Percentiles rank a stretch among this genome's conserved stretches.
phyloP scores from a whole-genome alignment of 2,797 vertebrate genomes.

The Esox lucius region DNA sequence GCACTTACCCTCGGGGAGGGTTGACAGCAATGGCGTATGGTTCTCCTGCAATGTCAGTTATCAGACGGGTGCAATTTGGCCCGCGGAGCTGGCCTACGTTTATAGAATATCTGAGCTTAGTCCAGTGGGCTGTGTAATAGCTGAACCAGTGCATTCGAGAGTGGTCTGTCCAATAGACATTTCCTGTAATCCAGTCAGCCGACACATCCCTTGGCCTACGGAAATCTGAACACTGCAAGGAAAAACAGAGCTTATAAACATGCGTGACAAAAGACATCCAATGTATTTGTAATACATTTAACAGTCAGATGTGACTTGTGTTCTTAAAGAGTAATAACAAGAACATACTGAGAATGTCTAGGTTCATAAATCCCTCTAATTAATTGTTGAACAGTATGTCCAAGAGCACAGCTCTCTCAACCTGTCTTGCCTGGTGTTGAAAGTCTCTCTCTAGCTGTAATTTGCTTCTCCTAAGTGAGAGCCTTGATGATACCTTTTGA shows the following conservation, averaged over 20 bases:
- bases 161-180: slow-evolving; percentile 98
- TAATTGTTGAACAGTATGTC: no score
- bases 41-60: slow-evolving; percentile 95
- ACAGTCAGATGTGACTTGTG: slow-evolving; percentile 16
- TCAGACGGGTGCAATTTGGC: slow-evolving; percentile 93
- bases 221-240: slow-evolving; percentile 90
- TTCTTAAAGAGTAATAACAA: neutral
- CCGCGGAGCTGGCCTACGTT: slow-evolving; percentile 95
- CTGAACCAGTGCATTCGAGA: slow-evolving; percentile 99
- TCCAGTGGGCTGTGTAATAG: slow-evolving; percentile 98
- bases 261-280: slow-evolving; percentile 6
- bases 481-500: no score
- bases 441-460: no score
- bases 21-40: slow-evolving; percentile 96
- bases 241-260: slow-evolving; percentile 1
- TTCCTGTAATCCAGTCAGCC: slow-evolving; percentile 97
- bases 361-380: no score
- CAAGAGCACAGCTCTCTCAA: no score
- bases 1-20: slow-evolving; percentile 88
- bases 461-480: no score
- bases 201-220: slow-evolving; percentile 92
- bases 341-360: no score
- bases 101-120: slow-evolving; percentile 95
- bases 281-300: slow-evolving; percentile 5
- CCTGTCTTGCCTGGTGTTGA: no score